Evolutionary conservation across 2,113 vertebrate genomes (phyloP).

Genomic region (Alligator mississippiensis): DNA sequence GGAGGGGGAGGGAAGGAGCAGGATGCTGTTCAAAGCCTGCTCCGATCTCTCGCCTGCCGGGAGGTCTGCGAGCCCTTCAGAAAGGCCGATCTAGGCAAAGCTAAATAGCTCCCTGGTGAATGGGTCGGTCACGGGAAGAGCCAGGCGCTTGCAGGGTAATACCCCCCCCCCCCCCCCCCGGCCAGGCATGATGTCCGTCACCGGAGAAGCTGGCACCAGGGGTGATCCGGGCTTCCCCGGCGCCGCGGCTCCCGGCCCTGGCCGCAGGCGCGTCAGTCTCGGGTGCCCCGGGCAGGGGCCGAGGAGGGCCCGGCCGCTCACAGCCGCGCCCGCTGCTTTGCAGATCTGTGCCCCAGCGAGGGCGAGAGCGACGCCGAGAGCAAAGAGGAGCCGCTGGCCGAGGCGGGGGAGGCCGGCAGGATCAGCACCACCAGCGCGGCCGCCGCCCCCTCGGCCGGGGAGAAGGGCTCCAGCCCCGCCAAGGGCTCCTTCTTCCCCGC

Average conservation of each 20-base stretch:
- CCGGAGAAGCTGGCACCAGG: too few relatives aligned
- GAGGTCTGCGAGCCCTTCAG: neutral
- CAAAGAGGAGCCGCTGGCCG: constrained; percentile 88
- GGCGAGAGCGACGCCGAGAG: constrained; percentile 95
- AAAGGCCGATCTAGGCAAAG: neutral
- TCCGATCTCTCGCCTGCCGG: neutral
- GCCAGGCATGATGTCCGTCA: too few relatives aligned
- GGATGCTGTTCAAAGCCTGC: neutral
- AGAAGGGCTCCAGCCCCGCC: constrained; percentile 82
- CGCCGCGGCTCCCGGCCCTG: neutral
- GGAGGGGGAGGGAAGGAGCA: neutral
- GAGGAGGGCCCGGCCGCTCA: neutral
- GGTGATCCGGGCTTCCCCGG: too few relatives aligned
- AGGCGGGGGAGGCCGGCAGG: constrained; percentile 87
- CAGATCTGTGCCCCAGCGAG: constrained; percentile 94
- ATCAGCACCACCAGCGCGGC: constrained; percentile 88
- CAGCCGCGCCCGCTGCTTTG: neutral
- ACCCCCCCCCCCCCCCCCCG: too few relatives aligned
- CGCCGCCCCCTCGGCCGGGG: constrained; percentile 65
- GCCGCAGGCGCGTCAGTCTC: neutral
- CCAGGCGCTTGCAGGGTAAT: too few relatives aligned
- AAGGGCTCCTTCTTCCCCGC: constrained; percentile 76
- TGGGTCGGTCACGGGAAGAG: too few relatives aligned
- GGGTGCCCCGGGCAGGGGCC: neutral
- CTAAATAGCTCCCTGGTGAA: neutral